Evolutionary conservation across 2,113 vertebrate genomes (phyloP).

Genomic region (Lophotis ruficrista): DNA sequence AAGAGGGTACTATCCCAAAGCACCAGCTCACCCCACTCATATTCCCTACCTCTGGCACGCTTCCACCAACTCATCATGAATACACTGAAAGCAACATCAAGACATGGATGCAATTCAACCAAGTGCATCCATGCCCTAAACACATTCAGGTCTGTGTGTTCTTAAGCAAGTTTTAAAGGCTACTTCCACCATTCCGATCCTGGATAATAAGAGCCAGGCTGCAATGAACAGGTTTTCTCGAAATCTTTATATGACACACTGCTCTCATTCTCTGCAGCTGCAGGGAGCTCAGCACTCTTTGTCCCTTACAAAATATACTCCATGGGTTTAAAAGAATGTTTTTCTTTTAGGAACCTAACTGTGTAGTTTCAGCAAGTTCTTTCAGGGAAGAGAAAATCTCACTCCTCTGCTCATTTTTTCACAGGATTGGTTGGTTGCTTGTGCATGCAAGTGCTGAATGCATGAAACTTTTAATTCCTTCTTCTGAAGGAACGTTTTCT

Average conservation of each 20-base stretch:
- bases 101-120: neutral
- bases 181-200: neutral
- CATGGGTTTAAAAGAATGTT: neutral
- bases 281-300: neutral
- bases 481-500: neutral
- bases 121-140: neutral
- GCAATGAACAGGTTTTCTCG: neutral
- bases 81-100: neutral
- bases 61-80: neutral
- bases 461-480: neutral
- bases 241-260: neutral
- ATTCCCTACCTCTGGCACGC: neutral
- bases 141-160: neutral
- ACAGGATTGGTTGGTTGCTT: neutral
- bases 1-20: neutral
- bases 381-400: neutral
- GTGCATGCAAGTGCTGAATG: neutral
- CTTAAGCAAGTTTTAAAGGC: neutral
- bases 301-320: neutral
- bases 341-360: neutral
- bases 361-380: neutral
- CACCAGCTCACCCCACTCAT: rapidly evolving
- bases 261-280: neutral
- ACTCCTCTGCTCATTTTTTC: neutral
- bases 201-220: neutral